Conservation (phyloP, 2,113 vertebrate genomes). For the Cyphomyrus plagiostoma region DNA sequence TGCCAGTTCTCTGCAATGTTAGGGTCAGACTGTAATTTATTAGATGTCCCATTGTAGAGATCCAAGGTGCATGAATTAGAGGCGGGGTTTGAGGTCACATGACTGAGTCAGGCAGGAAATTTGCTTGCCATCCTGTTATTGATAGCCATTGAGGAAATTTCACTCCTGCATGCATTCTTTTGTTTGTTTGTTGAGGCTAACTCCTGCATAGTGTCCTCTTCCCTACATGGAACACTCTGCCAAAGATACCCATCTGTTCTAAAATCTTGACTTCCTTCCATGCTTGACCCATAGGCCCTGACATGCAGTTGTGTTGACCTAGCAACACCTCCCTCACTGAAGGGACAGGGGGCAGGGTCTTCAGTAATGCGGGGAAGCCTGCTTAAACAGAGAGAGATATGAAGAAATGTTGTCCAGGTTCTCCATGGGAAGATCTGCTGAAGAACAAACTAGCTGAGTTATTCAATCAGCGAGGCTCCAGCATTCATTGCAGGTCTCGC, state of each 20-base stretch:
- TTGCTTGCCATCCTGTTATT: not conserved
- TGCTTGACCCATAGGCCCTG: not conserved
- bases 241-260: slow-evolving; percentile 2
- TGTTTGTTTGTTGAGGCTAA: not conserved
- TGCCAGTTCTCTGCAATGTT: not conserved
- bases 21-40: not conserved
- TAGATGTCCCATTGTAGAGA: not conserved
- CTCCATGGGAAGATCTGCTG: not conserved
- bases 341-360: not conserved
- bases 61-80: not conserved
- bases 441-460: not conserved
- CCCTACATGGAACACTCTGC: not conserved
- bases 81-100: not conserved
- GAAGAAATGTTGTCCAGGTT: too few species aligned
- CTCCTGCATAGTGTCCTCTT: not conserved
- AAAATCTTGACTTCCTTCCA: not conserved
- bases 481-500: not conserved
- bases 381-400: not conserved
- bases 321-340: not conserved
- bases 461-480: not conserved
- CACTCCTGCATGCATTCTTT: not conserved
- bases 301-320: not conserved
- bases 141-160: not conserved
- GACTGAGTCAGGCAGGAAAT: not conserved
- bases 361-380: too few species aligned